Conservation (phyloP, 2,797 vertebrate species). For the Clarias laeviceps region DNA sequence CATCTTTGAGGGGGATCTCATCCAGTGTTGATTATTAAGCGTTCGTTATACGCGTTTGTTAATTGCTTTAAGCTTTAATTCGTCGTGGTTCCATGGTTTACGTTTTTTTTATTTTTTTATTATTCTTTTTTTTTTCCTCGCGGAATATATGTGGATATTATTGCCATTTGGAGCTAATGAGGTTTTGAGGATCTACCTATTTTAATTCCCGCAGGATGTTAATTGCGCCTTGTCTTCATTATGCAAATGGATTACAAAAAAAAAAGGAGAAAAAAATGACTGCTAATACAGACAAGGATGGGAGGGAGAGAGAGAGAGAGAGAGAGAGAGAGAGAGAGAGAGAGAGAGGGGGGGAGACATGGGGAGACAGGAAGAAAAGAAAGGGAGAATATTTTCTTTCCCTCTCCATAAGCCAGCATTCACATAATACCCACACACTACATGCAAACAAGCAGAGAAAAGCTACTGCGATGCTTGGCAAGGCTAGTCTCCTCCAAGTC, state of each 20-base stretch:
- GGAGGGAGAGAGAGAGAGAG: slow-evolving; percentile 57
- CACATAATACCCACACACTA: slow-evolving; percentile 80
- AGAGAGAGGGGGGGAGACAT: slow-evolving; percentile 61
- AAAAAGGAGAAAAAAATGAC: slow-evolving; percentile 68
- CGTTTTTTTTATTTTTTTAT: slow-evolving; percentile 61
- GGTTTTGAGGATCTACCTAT: slow-evolving; percentile 91
- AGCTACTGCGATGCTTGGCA: slow-evolving; percentile 71
- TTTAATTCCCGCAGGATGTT: slow-evolving; percentile 83
- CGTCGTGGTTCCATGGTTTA: slow-evolving; percentile 63
- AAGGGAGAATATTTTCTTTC: slow-evolving; percentile 75
- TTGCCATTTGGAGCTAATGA: slow-evolving; percentile 94
- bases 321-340: slow-evolving; percentile 58
- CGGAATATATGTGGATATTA: slow-evolving; percentile 79
- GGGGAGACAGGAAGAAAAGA: slow-evolving; percentile 72
- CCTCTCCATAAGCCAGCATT: slow-evolving; percentile 79
- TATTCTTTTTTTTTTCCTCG: slow-evolving; percentile 74
- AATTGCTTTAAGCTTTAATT: slow-evolving; percentile 74
- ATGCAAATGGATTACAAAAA: slow-evolving; percentile 99
- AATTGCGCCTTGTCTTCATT: slow-evolving; percentile 91
- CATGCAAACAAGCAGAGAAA: slow-evolving; percentile 82
- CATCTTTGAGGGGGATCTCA: slow-evolving; percentile 85
- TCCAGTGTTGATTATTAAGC: slow-evolving; percentile 57
- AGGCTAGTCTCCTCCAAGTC: slow-evolving; percentile 76
- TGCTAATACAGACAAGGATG: slow-evolving; percentile 71
- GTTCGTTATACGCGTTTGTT: slow-evolving; percentile 58